Evolutionary conservation across 1,140 invertebrate species (phyloP), one percentile per base, ranked within the genome.

Genomic region (Eriosoma lanigerum): DNA sequence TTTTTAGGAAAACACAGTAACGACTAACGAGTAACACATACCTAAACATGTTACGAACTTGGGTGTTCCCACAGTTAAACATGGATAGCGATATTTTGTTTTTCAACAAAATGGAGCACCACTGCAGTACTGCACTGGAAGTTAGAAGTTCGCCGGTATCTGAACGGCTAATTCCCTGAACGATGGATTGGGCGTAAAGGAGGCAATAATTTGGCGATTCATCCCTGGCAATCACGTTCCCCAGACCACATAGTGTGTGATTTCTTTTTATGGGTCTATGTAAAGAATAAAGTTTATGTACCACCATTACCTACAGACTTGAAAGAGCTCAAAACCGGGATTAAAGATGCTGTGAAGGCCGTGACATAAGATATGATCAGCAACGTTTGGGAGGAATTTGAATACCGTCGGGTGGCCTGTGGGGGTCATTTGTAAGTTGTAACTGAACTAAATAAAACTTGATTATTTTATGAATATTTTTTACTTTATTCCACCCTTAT

Each of bases 191-290:
- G 86, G 64, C 83, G 85, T 58, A 82, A 82, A 72, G 85, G 84
- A 78, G 83, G 84, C 52, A 4, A 46, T 46, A 12, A 46, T 46
- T 82, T 86, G 81, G 19, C 52, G 66, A 62, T 62, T 62, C n/a
- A 26, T 62, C 58, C 24, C 5, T 87, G 86, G 86, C 86, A 85
- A 81, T 82, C 86, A 73, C 80, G 84, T 58, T 86, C 83, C n/a
- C 86, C 86, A 3, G 86, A 88, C 82, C 82, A 87, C 76, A 86
- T 84, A 75, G 83, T 84, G 52, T 81, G 85, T 76, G 86, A 87
- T 83, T 86, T 85, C 83, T 86, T 86, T 83, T 83, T 86, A 72
- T 85, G 84, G 85, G 84, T 83, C 70, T 84, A 81, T 81, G 81
- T 85, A 5, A 86, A 85, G 82, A 82, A 84, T 72, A 68, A 81